phyloP scores from a whole-genome alignment of 2,113 vertebrate species.

The Herpetotheres cachinnans region DNA sequence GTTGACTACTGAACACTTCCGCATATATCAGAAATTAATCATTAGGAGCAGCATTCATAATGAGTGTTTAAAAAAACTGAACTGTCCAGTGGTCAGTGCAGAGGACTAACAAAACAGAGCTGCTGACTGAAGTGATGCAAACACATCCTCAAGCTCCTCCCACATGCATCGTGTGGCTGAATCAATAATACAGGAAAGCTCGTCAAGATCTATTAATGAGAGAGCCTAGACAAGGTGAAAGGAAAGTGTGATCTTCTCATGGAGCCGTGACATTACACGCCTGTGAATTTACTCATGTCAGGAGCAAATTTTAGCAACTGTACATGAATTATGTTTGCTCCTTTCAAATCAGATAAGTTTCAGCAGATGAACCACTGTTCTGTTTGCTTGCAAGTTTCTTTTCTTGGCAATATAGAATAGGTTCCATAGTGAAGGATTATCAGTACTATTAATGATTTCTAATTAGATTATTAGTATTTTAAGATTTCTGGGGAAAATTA shows the following conservation, averaged over 20 bases:
- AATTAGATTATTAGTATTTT: background rate
- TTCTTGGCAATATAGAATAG: background rate
- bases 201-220: background rate
- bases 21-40: background rate
- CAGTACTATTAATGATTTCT: background rate
- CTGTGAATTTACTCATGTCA: background rate
- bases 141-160: background rate
- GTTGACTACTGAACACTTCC: background rate
- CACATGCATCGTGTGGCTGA: rapidly evolving
- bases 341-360: background rate
- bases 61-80: background rate
- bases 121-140: background rate
- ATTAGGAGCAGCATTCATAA: background rate
- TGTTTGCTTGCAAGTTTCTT: background rate
- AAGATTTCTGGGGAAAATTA: background rate
- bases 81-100: background rate
- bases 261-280: background rate
- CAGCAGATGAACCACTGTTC: background rate
- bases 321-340: background rate
- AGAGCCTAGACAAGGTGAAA: background rate
- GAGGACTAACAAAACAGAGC: background rate
- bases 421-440: background rate
- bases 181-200: background rate
- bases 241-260: background rate
- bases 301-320: background rate